Evolutionary conservation across 2,113 vertebrate species (phyloP).

Genomic region (Actinemys pallida): DNA sequence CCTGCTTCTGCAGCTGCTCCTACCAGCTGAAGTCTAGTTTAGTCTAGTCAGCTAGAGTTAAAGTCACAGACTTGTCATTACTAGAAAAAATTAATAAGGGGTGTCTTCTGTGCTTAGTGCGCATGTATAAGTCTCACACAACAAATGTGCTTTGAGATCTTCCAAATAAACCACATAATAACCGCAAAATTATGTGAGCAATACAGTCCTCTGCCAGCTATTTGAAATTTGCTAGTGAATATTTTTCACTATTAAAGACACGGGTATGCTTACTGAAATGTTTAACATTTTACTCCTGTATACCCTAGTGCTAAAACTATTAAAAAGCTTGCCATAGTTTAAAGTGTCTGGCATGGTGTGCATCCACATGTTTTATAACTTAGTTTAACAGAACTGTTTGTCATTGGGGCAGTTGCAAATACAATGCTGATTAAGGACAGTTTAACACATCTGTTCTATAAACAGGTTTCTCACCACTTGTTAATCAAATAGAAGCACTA

Average conservation of each 20-base stretch:
- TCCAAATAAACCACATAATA: not conserved
- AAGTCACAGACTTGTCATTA: not conserved
- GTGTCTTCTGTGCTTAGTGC: not conserved
- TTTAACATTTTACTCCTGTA: not conserved
- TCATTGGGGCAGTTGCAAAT: not conserved
- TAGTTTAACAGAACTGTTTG: not conserved
- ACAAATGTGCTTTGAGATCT: not conserved
- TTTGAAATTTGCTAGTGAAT: not conserved
- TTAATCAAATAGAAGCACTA: not conserved
- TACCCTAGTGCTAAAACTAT: too few relatives aligned
- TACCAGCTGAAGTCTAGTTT: not conserved
- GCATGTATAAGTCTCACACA: not conserved
- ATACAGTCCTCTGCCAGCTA: not conserved
- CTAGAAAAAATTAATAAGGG: not conserved
- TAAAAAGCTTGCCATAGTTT: too few relatives aligned
- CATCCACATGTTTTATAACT: too few relatives aligned
- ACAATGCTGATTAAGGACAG: not conserved
- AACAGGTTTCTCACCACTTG: not conserved
- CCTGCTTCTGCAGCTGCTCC: not conserved
- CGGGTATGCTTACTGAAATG: not conserved
- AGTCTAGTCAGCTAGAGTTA: not conserved
- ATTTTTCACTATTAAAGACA: not conserved
- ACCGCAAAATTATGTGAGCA: not conserved
- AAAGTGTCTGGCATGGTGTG: too few relatives aligned
- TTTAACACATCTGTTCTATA: not conserved